Base-by-base conservation (phyloP, 2,797 vertebrate species). In the Sebastes diaconus region DNA sequence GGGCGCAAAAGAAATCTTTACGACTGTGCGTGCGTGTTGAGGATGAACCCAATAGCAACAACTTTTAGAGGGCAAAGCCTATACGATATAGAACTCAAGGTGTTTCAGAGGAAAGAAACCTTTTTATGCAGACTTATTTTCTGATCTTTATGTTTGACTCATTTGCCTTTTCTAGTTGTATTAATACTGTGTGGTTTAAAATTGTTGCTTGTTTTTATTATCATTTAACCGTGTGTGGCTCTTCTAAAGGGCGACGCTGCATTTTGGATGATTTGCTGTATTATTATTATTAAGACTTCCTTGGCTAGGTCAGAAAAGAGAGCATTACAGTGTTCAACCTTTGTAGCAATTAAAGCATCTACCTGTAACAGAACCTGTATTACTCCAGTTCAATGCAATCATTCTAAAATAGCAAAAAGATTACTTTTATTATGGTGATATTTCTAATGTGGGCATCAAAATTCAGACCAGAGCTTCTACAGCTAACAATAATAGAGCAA, bases 401-500 rank as follows among this genome's bases (percentile, higher is more conserved):
- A 39, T 27, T 32, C 25, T 39, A 72, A 27, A 55, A 52, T 12
- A 18, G 27, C 16, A 9, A 22, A 24, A 30, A 50, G 13, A 57
- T 29, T 52, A n/a, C 46, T 52, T 52, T 52, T 20, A 1, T 20
- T 50, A 18, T 50, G 46, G 3, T 50, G 46, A 50, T 20, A 50
- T 50, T 22, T 46, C 36, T 80, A 82, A 79, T 24, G n/a, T 2
- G 6, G 46, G 46, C 54, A 66, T 58, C 8, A 30, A 34, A 59
- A 55, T 39, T 70, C 36, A 80, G 16, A 63, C 10, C 25, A 6
- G 9, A 1, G 67, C 59, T 73, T 61, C 68, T 27, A 3, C 55
- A 67, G 46, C 36, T 8, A 39, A 58, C 34, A 87, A 75, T 69
- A 73, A 81, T 4, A 63, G 7, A 12, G 32, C 36, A 80, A 78